These are phyloP conservation scores for Bunonema sp. DNA, from an alignment of 2,888 invertebrate species.

Conservation along the genomic window DNA sequence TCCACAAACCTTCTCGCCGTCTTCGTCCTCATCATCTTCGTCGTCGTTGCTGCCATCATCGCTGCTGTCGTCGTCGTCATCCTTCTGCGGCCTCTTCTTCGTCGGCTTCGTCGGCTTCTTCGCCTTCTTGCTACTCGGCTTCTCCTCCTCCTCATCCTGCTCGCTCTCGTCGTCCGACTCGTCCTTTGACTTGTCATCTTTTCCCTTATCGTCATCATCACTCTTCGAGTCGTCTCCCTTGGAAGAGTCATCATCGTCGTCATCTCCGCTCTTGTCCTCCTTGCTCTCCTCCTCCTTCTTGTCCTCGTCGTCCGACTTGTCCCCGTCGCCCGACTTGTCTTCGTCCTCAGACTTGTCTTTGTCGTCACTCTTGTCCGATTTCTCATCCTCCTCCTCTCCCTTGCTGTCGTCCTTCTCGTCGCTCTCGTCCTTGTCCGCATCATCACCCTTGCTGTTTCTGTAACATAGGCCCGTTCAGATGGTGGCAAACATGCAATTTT, in stretches of 20 bases:
- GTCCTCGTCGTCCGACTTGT: not conserved
- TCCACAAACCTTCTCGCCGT: too few relatives aligned
- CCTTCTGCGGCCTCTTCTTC: too few relatives aligned
- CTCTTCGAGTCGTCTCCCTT: not conserved
- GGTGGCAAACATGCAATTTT: too few relatives aligned
- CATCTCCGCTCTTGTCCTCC: not conserved
- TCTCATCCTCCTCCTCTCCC: not conserved
- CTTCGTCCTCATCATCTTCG: too few relatives aligned
- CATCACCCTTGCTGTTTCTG: not conserved
- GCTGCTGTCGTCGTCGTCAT: too few relatives aligned
- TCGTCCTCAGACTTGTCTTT: not conserved
- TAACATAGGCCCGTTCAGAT: too few relatives aligned
- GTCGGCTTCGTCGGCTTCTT: too few relatives aligned
- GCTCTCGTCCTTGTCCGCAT: not conserved
- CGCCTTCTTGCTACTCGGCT: too few relatives aligned
- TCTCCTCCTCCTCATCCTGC: not conserved
- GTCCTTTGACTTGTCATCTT: not conserved
- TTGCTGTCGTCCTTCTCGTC: not conserved
- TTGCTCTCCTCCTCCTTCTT: conserved; percentile 4
- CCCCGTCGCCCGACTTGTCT: conserved; percentile 1
- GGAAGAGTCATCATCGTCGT: not conserved
- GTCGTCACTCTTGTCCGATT: conserved; percentile 1
- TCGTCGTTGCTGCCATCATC: too few relatives aligned
- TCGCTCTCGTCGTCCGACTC: not conserved
- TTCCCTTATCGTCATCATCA: not conserved